These are phyloP conservation scores for Brenthis daphne DNA, from an alignment of 2,888 invertebrate species.

Conservation along the genomic window DNA sequence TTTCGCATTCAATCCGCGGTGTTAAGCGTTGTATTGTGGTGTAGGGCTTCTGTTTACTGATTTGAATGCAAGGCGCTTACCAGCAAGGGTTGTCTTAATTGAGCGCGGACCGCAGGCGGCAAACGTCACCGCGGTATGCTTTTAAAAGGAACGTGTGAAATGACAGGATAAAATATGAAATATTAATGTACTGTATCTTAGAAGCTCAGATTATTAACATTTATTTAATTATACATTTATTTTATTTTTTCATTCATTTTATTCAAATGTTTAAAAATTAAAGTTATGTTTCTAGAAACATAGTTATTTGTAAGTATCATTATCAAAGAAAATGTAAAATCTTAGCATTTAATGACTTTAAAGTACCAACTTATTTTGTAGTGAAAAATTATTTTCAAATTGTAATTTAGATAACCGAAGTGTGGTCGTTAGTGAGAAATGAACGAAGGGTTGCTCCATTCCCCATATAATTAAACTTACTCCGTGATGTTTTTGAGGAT, in stretches of 20 bases:
- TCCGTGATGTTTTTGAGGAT: constrained; percentile 51
- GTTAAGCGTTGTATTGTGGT: constrained; percentile 72
- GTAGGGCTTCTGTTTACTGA: constrained; percentile 65
- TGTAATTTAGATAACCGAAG: constrained; percentile 72
- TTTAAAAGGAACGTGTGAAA: constrained; percentile 27
- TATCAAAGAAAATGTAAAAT: no score
- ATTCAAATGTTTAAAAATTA: not conserved
- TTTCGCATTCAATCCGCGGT: constrained; percentile 72
- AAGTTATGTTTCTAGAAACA: no score
- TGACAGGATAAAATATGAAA: constrained; percentile 17
- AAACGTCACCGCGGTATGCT: constrained; percentile 36
- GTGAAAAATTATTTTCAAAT: constrained; percentile 74
- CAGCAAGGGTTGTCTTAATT: constrained; percentile 73
- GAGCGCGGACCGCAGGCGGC: constrained; percentile 56
- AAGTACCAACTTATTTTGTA: constrained; percentile 39
- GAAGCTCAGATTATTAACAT: not conserved
- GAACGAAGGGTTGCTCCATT: constrained; percentile 67
- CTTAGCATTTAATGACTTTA: not conserved
- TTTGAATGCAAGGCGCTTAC: constrained; percentile 75
- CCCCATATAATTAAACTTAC: constrained; percentile 72
- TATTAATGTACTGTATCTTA: not conserved
- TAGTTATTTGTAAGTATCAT: no score
- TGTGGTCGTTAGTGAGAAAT: constrained; percentile 75
- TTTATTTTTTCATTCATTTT: not conserved
- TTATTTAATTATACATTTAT: not conserved